Conservation (phyloP, 2,797 vertebrate species). For the Leuciscus waleckii region DNA sequence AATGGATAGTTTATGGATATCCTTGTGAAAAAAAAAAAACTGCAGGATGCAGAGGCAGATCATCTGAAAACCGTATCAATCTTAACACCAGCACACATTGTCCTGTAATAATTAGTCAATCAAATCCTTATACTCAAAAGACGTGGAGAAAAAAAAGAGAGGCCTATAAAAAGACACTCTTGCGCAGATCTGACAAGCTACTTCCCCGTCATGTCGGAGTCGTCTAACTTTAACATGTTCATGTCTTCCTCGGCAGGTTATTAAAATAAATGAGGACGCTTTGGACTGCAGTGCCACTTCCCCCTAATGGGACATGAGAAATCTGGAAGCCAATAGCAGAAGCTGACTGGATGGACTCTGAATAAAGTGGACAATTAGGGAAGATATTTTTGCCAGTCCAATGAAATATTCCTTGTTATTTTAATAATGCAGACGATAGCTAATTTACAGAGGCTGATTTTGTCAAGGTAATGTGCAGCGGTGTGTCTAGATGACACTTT, state of each 20-base stretch:
- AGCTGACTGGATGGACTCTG: slow-evolving; percentile 91
- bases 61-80: slow-evolving; percentile 68
- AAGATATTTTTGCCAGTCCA: slow-evolving; percentile 83
- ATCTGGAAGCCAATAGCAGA: slow-evolving; percentile 86
- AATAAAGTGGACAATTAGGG: slow-evolving; percentile 98
- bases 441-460: slow-evolving; percentile 93
- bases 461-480: slow-evolving; percentile 95
- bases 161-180: slow-evolving; percentile 86
- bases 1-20: slow-evolving; percentile 11
- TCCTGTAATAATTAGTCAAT: slow-evolving; percentile 86
- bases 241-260: slow-evolving; percentile 97
- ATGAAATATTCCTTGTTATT: slow-evolving; percentile 98
- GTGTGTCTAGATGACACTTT: slow-evolving; percentile 94
- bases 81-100: slow-evolving; percentile 83
- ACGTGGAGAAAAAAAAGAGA: slow-evolving; percentile 82
- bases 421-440: slow-evolving; percentile 95
- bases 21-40: background rate
- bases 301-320: slow-evolving; percentile 90
- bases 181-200: slow-evolving; percentile 91
- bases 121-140: slow-evolving; percentile 73
- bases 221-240: slow-evolving; percentile 95
- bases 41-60: slow-evolving; percentile 40
- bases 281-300: slow-evolving; percentile 83
- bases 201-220: slow-evolving; percentile 90
- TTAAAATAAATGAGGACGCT: slow-evolving; percentile 99